These are phyloP conservation scores for Mycetomoellerius zeteki DNA, from an alignment of 1,140 invertebrate species.

Conservation along the genomic window DNA sequence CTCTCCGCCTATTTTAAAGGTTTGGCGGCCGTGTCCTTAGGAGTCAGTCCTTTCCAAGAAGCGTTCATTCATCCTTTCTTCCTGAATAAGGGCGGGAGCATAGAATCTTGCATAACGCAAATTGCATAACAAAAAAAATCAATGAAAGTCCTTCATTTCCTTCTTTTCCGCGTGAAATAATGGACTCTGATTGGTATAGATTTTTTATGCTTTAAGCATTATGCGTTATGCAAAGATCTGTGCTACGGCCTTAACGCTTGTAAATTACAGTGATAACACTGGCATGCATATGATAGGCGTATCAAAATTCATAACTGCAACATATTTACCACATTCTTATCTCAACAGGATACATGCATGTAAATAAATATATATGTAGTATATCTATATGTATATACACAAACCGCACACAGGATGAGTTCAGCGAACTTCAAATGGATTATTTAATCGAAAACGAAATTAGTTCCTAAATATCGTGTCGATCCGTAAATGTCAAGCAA, in stretches of 20 bases:
- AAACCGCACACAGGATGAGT: not conserved
- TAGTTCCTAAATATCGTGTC: not conserved
- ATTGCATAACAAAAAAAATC: too few relatives aligned
- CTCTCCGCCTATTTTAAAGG: conserved; percentile 56
- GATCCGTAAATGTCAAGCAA: not conserved
- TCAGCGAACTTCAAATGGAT: not conserved
- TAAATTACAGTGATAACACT: conserved; percentile 12
- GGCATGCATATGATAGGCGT: not conserved
- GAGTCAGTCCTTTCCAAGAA: conserved; percentile 49
- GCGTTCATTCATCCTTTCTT: conserved; percentile 34
- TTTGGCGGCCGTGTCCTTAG: conserved; percentile 33
- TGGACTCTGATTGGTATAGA: too few relatives aligned
- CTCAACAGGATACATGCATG: not conserved
- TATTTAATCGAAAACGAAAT: not conserved
- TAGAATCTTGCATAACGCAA: too few relatives aligned
- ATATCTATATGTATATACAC: too few relatives aligned
- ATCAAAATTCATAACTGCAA: not conserved
- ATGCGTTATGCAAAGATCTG: too few relatives aligned
- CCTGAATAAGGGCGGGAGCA: too few relatives aligned
- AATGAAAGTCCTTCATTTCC: too few relatives aligned
- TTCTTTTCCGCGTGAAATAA: too few relatives aligned
- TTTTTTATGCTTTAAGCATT: too few relatives aligned
- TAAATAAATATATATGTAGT: conserved; percentile 14
- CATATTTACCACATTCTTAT: conserved; percentile 16
- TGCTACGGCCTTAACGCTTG: not conserved